Percentiles rank a stretch among this genome's conserved stretches.
phyloP scores from a whole-genome alignment of 2,888 invertebrate species.

The Drosophila rellima region DNA sequence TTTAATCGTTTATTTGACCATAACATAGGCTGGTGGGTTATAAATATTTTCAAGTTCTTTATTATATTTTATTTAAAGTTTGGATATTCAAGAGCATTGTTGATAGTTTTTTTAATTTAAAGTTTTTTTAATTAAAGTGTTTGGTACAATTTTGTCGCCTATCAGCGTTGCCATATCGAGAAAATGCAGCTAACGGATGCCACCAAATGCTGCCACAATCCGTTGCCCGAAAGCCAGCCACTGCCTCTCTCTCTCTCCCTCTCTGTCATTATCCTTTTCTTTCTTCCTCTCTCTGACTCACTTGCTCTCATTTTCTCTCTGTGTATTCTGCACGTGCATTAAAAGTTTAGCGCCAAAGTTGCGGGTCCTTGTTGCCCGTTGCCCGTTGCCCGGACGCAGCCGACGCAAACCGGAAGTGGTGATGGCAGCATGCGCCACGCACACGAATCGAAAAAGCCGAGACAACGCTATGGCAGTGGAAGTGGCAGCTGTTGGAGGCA shows the following conservation, averaged over 20 bases:
- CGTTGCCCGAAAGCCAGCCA: slow-evolving; percentile 46
- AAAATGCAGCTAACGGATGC: slow-evolving; percentile 37
- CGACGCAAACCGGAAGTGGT: slow-evolving; percentile 75
- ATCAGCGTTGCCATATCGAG: slow-evolving; percentile 27
- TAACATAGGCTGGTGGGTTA: too few relatives aligned
- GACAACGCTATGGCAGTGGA: background rate
- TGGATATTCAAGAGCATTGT: background rate
- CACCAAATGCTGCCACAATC: slow-evolving; percentile 53
- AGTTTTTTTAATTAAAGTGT: background rate
- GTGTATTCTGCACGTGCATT: slow-evolving; percentile 69
- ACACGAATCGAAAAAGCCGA: slow-evolving; percentile 44
- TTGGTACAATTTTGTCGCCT: slow-evolving; percentile 48
- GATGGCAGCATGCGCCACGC: slow-evolving; percentile 36
- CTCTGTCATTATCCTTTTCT: background rate
- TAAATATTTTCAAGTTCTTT: background rate
- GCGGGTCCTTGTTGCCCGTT: slow-evolving; percentile 39
- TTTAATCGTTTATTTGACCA: too few relatives aligned
- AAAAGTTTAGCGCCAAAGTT: slow-evolving; percentile 76
- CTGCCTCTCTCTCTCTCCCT: background rate
- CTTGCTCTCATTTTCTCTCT: slow-evolving; percentile 21
- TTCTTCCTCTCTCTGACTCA: background rate
- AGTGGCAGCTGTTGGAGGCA: slow-evolving; percentile 26
- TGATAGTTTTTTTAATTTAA: too few relatives aligned
- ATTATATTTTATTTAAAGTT: background rate
- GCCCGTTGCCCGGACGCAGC: slow-evolving; percentile 45